Base-by-base conservation (phyloP, 1,140 invertebrate genomes). In the Elysia chlorotica region DNA sequence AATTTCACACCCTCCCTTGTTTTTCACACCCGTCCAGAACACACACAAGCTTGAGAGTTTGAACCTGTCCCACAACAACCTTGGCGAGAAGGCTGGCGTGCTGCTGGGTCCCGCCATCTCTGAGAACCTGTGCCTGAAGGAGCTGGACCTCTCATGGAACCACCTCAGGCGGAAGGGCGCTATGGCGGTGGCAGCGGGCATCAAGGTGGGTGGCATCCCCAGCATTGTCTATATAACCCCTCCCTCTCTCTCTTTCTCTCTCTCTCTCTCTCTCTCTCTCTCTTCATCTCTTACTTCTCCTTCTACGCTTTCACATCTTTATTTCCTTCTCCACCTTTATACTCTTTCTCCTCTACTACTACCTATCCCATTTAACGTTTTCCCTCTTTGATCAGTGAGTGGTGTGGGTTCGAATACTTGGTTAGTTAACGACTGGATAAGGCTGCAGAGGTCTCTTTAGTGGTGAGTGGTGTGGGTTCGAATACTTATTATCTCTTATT, bases 131-230 rank as follows among this genome's bases (percentile, higher is more conserved):
- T 81, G 80, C 36, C 76, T 88, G 10, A 84, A 85, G 76, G 78
- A 86, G 67, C 71, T 88, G 6, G 83, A 87, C 75, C 78, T 88
- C 37, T 87, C 85, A 48, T 88, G 87, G 87, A 88, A 88, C 74
- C 77, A 79, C 71, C 77, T 88, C 31, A 68, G 86, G 37, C 74
- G 83, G 57, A 86, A 84, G 74, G 87, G 86, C 23, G 85, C 85
- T 25, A 76, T 86, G 0, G 81, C 82, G 35, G 75, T 88, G n/a
- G 83, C 82, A 25, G 76, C 78, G 31, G 87, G 86, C n/a, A 71
- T 88, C 33, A 86, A 86, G 81, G 87, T 87, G 65, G 71, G 63
- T 53, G 28, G 1, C 14, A n/a, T n/a, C n/a, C n/a, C n/a, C n/a
- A n/a, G n/a, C n/a, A n/a, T n/a, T n/a, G n/a, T n/a, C n/a, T n/a